phyloP scores from a whole-genome alignment of 2,113 vertebrate genomes.

The Agelaius phoeniceus region DNA sequence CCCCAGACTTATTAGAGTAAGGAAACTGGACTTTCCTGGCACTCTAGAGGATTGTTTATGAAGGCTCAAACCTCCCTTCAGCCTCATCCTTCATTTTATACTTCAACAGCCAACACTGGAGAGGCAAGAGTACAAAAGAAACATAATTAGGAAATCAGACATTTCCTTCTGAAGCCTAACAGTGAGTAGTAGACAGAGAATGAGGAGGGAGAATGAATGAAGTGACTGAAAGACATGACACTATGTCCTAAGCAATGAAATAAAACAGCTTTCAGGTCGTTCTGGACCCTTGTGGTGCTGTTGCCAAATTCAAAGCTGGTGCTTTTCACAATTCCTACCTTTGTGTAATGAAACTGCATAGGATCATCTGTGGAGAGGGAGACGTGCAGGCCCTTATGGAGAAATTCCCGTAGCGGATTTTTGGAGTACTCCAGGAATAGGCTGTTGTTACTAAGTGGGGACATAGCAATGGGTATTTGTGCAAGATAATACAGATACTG shows the following conservation, averaged over 20 bases:
- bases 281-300: neutral
- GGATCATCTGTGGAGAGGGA: constrained; percentile 97
- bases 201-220: constrained; percentile 36
- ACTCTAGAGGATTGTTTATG: constrained; percentile 68
- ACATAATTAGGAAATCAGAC: constrained; percentile 61
- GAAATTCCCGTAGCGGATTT: constrained; percentile 92
- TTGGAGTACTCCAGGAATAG: constrained; percentile 97
- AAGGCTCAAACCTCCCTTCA: constrained; percentile 63
- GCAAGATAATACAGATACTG: constrained; percentile 98
- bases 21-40: constrained; percentile 63
- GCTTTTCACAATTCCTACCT: constrained; percentile 75
- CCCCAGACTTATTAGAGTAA: constrained; percentile 57
- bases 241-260: neutral
- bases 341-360: constrained; percentile 99
- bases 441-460: constrained; percentile 98
- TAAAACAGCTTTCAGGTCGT: neutral
- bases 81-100: constrained; percentile 65
- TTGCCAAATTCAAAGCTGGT: neutral
- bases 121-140: constrained; percentile 62
- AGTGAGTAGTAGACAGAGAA: neutral
- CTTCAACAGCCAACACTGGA: constrained; percentile 63
- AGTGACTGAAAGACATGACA: constrained; percentile 17
- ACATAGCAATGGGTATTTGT: constrained; percentile 98
- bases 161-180: constrained; percentile 46
- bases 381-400: constrained; percentile 93